Base-by-base conservation (phyloP, 2,888 invertebrate species). In the Lordiphosa fenestrarum region DNA sequence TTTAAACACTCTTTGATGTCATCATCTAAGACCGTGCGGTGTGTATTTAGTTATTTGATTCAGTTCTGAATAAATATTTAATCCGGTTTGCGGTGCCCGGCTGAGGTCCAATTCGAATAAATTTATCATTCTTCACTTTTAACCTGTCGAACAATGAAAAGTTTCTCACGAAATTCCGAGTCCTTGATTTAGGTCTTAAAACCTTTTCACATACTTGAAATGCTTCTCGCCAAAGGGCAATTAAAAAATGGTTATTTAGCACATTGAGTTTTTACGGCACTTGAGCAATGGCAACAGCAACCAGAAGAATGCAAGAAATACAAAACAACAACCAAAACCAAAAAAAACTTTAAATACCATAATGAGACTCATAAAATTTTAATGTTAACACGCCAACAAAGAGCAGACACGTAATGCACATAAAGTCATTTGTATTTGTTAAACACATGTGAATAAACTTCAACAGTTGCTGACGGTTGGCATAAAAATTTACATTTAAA, bases 321-420 rank as follows among this genome's bases (percentile, higher is more conserved):
- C 9, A 44, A 33, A 13, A 10, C 9, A 44, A 33, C 9, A 44
- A 25, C 13, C n/a, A n/a, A 39, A 25, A 6, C 15, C 40, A 33
- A 51, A 67, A 52, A 60, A 41, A 53, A 48, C 48, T 50, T 44
- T 50, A 60, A 47, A 49, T 56, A 68, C 51, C 51, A 47, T 48
- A 65, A 58, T 66, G 51, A 53, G 58, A 36, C 40, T 53, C 58
- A 66, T 64, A 50, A 65, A 66, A 41, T 21, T 38, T 30, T 58
- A 36, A 63, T 35, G 42, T 55, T 70, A 78, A 44, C 35, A 49
- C 44, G 48, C 36, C 47, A 47, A 47, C 36, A 47, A 47, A 36
- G 25, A 19, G 13, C 35, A 50, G 47, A 53, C 51, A 71, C 71
- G 69, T 55, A 70, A 58, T 51, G 61, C 65, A 44, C 69, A 58